These are phyloP conservation scores for Priocnemis perturbator DNA, from an alignment of 2,888 invertebrate species.

Conservation along the genomic window DNA sequence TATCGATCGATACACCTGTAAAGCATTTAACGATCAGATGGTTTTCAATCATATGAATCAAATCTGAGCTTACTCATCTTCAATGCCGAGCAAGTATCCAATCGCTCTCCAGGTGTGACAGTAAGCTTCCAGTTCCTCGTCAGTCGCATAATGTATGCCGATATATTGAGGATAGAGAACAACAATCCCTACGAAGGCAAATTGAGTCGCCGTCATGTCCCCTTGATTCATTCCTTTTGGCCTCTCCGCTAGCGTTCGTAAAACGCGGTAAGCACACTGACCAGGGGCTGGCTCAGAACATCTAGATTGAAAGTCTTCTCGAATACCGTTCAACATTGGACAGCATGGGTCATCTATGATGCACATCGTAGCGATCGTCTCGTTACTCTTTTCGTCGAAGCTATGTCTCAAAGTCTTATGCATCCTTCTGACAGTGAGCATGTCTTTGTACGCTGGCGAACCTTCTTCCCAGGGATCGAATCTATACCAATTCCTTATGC, in stretches of 20 bases:
- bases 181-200: conserved; percentile 76
- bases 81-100: conserved; percentile 76
- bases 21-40: too few species aligned
- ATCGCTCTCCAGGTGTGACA: conserved; percentile 77
- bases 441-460: conserved; percentile 73
- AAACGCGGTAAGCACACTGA: neutral
- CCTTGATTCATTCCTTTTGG: conserved; percentile 74
- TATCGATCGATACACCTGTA: too few species aligned
- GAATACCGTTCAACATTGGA: conserved; percentile 29
- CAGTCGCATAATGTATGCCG: conserved; percentile 68
- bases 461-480: conserved; percentile 75
- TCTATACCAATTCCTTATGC: conserved; percentile 76
- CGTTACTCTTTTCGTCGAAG: conserved; percentile 48
- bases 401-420: conserved; percentile 70
- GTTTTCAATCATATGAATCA: too few species aligned
- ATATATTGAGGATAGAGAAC: conserved; percentile 75
- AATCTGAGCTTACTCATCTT: conserved; percentile 60
- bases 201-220: conserved; percentile 77
- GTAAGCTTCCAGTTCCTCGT: conserved; percentile 76
- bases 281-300: conserved; percentile 25
- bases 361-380: conserved; percentile 47
- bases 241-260: neutral
- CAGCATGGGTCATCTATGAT: conserved; percentile 55
- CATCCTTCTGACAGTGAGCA: conserved; percentile 73
- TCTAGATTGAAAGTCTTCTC: conserved; percentile 53